Conservation (phyloP, 2,113 vertebrate genomes). For the Scomber japonicus region DNA sequence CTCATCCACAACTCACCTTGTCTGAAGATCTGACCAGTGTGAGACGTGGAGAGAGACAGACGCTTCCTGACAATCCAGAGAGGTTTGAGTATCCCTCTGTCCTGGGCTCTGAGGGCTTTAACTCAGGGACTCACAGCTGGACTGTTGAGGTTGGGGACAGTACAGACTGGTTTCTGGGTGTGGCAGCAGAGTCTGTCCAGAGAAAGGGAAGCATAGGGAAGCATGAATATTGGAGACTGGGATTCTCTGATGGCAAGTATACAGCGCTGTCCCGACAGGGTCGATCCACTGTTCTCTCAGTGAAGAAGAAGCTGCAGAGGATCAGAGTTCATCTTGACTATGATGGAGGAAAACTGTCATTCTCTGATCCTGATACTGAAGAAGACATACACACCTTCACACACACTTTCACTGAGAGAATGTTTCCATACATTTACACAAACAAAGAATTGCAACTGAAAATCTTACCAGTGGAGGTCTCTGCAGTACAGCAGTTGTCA, state of each 20-base stretch:
- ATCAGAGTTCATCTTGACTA: conserved; percentile 20
- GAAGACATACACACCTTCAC: too few relatives aligned
- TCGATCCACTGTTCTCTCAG: not conserved
- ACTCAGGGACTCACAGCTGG: conserved; percentile 18
- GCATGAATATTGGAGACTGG: not conserved
- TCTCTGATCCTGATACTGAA: too few relatives aligned
- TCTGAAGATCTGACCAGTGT: too few relatives aligned
- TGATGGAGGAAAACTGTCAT: too few relatives aligned
- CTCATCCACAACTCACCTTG: too few relatives aligned
- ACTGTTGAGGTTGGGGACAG: not conserved
- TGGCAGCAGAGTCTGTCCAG: conserved; percentile 4
- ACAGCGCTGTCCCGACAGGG: not conserved
- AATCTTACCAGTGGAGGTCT: too few relatives aligned
- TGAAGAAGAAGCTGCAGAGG: not conserved
- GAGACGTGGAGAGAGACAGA: too few relatives aligned
- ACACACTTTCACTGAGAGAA: too few relatives aligned
- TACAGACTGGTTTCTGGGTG: conserved; percentile 18
- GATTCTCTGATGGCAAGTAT: not conserved
- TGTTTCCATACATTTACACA: too few relatives aligned
- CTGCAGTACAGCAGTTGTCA: too few relatives aligned
- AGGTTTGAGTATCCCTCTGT: not conserved
- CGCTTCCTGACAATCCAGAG: too few relatives aligned
- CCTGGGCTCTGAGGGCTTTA: conserved; percentile 15
- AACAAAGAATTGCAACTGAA: too few relatives aligned
- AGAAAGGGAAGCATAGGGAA: not conserved